Conservation (phyloP, 2,113 vertebrate genomes). For the Bos javanicus region DNA sequence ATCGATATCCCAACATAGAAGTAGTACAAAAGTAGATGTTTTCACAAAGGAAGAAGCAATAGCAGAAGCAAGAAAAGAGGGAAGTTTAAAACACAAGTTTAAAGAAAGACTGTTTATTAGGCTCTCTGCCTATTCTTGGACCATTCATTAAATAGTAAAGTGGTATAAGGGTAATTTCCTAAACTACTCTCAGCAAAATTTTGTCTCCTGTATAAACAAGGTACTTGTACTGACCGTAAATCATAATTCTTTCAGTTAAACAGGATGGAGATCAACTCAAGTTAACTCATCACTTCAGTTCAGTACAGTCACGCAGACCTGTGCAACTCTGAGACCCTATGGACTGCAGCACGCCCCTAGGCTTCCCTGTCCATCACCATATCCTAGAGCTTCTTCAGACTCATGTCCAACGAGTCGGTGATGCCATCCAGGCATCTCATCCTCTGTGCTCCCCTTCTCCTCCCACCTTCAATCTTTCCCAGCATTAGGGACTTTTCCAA, state of each 20-base stretch:
- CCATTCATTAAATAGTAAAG: not conserved
- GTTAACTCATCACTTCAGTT: not conserved
- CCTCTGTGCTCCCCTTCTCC: not conserved
- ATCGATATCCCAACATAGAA: not conserved
- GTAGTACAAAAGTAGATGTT: not conserved
- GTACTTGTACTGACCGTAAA: not conserved
- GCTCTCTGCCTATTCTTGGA: not conserved
- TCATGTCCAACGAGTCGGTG: not conserved
- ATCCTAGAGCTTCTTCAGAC: not conserved
- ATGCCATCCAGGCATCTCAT: not conserved
- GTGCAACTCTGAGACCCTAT: not conserved
- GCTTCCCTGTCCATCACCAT: not conserved
- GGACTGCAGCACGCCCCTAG: fast-evolving
- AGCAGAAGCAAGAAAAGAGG: not conserved
- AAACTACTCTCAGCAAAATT: not conserved
- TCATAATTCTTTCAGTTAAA: not conserved
- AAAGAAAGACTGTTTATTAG: not conserved
- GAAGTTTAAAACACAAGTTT: not conserved
- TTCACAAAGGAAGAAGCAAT: conserved; percentile 23
- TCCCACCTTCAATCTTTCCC: not conserved
- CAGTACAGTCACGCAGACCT: not conserved
- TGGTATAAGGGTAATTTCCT: not conserved
- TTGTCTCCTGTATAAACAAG: not conserved
- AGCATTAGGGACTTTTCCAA: not conserved
- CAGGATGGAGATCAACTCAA: not conserved